Conservation (phyloP, 2,888 invertebrate genomes). For the Dione juno region DNA sequence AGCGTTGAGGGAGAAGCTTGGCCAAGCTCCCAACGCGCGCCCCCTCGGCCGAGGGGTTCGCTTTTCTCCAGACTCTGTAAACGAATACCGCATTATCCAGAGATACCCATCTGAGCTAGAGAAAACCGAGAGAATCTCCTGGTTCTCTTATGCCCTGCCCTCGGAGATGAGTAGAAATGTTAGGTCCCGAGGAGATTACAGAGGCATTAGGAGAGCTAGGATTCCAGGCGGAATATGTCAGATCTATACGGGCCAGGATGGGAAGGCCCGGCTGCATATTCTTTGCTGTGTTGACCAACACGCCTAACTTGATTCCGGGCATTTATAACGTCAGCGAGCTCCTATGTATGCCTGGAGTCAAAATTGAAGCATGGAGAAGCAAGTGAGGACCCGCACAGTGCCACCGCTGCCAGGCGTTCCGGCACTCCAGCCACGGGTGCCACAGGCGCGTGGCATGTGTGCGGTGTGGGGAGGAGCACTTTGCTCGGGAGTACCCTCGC, state of each 20-base stretch:
- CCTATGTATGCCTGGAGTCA: conserved; percentile 13
- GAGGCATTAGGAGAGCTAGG: background rate
- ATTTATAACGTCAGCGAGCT: background rate
- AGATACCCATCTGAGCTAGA: background rate
- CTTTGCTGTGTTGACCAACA: background rate
- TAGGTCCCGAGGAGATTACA: background rate
- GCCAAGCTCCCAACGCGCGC: no score
- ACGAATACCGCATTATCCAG: background rate
- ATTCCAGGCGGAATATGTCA: background rate
- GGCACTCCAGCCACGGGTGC: no score
- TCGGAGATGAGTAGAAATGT: background rate
- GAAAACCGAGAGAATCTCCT: background rate
- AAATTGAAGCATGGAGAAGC: conserved; percentile 24
- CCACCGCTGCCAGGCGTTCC: conserved; percentile 30
- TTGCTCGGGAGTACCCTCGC: no score
- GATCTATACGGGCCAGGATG: conserved; percentile 65
- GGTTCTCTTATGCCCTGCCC: background rate
- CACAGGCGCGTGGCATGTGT: no score
- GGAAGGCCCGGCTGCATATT: conserved; percentile 20
- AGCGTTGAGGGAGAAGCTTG: no score
- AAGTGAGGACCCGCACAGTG: conserved; percentile 33
- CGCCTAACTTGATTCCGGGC: background rate
- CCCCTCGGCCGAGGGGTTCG: no score
- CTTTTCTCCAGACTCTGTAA: no score
- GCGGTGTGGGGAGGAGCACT: no score